Base-by-base conservation (phyloP, 1,140 invertebrate genomes). In the Tenebrio molitor region DNA sequence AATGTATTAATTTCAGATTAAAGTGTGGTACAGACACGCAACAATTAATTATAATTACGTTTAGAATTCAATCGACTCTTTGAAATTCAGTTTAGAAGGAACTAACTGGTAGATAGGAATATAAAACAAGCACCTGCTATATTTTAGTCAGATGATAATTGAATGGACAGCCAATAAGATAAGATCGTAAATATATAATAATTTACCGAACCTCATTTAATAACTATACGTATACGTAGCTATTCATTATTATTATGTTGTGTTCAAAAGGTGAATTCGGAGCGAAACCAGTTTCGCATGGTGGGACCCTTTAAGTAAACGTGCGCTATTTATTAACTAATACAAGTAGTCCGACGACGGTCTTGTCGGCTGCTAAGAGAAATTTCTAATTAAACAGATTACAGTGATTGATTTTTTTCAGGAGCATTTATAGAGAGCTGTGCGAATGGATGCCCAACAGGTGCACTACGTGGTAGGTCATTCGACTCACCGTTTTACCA, bases 91-190 rank as follows among this genome's bases (percentile, higher is more conserved):
- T 17, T 19, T 46, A 29, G 21, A 58, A 23, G 23, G 50, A 25
- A 23, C 50, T 29, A 25, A 23, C 50, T 29, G 21, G 10, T 58
- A 4, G 50, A 12, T 39, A 7, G 5, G 50, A 58, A 58, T 58
- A 58, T 25, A 58, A 58, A 58, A 25, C 29, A 58, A 58, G 50
- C 50, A 58, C 19, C 50, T 58, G 50, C 50, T 58, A 58, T 58
- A 58, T 58, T 58, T 58, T 58, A 58, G 50, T 29, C 50, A 25
- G 19, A 53, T 58, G 50, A 58, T 58, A 58, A 58, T 58, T 58
- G 50, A 58, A 58, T 58, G 50, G 50, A 58, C 50, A 58, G 50
- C 21, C 15, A 58, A 58, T 58, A 29, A 58, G 50, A 58, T 58
- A 58, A 58, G 21, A 58, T 58, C 50, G 23, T 58, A 58, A 58